These are phyloP conservation scores for Apodemus agrarius DNA, from an alignment of 2,797 vertebrate species.

Conservation along the genomic window DNA sequence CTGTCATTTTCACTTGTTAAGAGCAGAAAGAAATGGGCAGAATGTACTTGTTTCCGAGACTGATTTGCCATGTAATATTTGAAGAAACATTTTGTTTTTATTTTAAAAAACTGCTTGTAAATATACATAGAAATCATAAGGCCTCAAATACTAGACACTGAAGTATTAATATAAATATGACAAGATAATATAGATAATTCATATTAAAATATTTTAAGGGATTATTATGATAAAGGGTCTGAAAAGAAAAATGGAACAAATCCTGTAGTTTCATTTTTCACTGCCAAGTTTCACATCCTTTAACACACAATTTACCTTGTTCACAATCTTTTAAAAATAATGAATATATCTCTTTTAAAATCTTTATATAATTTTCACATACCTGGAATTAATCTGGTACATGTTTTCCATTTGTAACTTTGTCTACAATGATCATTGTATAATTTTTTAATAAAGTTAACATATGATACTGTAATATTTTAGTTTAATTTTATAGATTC, in stretches of 20 bases:
- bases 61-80: not conserved
- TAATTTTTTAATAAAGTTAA: not conserved
- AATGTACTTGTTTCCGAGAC: constrained; percentile 48
- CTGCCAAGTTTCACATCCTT: not conserved
- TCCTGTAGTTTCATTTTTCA: not conserved
- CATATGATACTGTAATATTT: not conserved
- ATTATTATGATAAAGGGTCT: not conserved
- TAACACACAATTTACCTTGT: not conserved
- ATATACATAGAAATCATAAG: not conserved
- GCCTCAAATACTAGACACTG: not conserved
- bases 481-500: not conserved
- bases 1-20: constrained; percentile 83
- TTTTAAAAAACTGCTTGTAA: not conserved
- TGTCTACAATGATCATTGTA: not conserved
- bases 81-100: constrained; percentile 32
- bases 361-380: not conserved
- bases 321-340: constrained; percentile 3
- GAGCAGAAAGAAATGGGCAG: constrained; percentile 63
- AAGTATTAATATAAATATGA: not conserved
- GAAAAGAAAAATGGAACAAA: not conserved
- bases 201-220: not conserved
- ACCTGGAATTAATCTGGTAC: not conserved
- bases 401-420: not conserved
- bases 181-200: not conserved
- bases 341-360: not conserved